phyloP scores from a whole-genome alignment of 1,140 invertebrate genomes.

The Drosophila bocqueti region DNA sequence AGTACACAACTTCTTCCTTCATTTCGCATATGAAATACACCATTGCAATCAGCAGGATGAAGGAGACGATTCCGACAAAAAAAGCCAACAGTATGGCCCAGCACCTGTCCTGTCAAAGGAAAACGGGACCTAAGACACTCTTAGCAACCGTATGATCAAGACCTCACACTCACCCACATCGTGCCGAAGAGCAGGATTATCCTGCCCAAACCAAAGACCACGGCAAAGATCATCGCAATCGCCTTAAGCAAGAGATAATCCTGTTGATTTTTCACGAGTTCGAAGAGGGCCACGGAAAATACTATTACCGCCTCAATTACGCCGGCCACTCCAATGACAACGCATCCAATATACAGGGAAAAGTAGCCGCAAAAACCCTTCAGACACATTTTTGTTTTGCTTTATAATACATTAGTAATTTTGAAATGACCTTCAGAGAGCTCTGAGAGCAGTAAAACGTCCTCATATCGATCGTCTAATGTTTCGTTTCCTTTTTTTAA shows the following conservation, averaged over 20 bases:
- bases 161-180: constrained; percentile 18
- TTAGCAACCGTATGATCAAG: not conserved
- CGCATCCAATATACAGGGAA: constrained; percentile 24
- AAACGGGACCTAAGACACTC: too few relatives aligned
- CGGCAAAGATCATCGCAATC: not conserved
- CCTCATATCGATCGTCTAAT: not conserved
- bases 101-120: constrained; percentile 6
- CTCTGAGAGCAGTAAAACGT: not conserved
- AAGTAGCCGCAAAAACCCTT: constrained; percentile 10
- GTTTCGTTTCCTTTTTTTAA: not conserved
- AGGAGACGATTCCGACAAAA: not conserved
- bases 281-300: constrained; percentile 7
- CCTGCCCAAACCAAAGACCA: constrained; percentile 1
- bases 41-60: not conserved
- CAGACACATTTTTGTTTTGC: constrained; percentile 14
- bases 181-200: constrained; percentile 10
- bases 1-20: not conserved
- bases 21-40: not conserved
- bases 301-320: not conserved
- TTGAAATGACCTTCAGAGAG: not conserved
- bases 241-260: not conserved
- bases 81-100: constrained; percentile 10
- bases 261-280: not conserved
- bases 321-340: constrained; percentile 12
- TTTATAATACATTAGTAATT: constrained; percentile 4